Evolutionary conservation across 2,113 vertebrate genomes (phyloP).

Genomic region (Otis tarda): DNA sequence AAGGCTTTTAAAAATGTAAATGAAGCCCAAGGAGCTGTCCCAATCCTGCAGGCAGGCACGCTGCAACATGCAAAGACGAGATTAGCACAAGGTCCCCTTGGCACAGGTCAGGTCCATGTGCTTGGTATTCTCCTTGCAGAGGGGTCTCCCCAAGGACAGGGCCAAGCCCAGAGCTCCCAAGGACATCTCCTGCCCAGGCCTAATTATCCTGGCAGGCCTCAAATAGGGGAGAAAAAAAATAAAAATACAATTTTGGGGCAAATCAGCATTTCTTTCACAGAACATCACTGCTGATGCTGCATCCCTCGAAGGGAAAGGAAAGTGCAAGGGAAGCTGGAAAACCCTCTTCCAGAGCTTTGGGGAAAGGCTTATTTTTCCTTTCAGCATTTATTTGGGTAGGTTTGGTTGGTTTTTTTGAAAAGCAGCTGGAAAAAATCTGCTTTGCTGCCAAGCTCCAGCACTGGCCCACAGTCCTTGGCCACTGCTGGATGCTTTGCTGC

Average conservation of each 20-base stretch:
- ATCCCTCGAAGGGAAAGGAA: not conserved
- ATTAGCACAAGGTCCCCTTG: conserved; percentile 53
- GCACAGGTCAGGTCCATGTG: not conserved
- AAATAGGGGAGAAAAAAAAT: not conserved
- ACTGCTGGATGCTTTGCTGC: not conserved
- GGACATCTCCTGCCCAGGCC: not conserved
- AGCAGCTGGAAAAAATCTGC: not conserved
- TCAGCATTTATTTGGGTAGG: not conserved
- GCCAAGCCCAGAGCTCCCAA: not conserved
- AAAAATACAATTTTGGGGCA: not conserved
- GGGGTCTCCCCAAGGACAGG: not conserved
- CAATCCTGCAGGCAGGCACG: not conserved
- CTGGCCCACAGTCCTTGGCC: not conserved
- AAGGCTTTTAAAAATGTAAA: conserved; percentile 18
- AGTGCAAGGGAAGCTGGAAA: not conserved
- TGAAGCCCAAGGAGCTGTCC: not conserved
- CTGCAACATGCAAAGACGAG: not conserved
- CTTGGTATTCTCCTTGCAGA: conserved; percentile 33
- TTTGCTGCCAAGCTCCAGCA: not conserved
- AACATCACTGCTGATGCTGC: not conserved
- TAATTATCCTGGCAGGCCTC: not conserved
- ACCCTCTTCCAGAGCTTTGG: not conserved
- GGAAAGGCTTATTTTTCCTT: not conserved
- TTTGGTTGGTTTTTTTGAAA: not conserved
- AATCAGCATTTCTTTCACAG: not conserved